phyloP scores from a whole-genome alignment of 2,888 invertebrate genomes.

The Subacronicta megacephala region DNA sequence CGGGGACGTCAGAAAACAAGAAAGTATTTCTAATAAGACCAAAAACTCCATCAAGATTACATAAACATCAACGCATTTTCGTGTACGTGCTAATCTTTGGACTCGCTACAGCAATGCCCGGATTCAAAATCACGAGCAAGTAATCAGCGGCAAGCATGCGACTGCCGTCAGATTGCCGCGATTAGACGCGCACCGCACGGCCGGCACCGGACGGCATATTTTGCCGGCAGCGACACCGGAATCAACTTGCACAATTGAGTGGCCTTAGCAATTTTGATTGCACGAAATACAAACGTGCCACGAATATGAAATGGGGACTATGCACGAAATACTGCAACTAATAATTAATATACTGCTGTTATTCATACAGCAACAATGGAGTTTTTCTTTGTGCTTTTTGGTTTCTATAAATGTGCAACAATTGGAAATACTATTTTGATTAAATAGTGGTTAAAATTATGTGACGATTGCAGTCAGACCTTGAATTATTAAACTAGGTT shows the following conservation, averaged over 20 bases:
- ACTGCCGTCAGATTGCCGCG: constrained; percentile 37
- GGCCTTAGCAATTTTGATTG: constrained; percentile 43
- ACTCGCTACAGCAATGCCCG: too few relatives aligned
- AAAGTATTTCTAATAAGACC: too few relatives aligned
- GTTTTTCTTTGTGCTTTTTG: too few relatives aligned
- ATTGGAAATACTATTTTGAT: too few relatives aligned
- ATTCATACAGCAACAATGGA: neutral
- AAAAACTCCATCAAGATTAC: neutral
- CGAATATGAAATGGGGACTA: constrained; percentile 13
- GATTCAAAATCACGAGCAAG: constrained; percentile 34
- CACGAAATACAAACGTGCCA: constrained; percentile 34
- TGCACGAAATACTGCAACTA: constrained; percentile 16
- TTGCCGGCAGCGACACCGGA: constrained; percentile 46
- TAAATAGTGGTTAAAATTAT: too few relatives aligned
- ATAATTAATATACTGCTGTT: constrained; percentile 19
- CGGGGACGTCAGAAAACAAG: too few relatives aligned
- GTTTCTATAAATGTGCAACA: too few relatives aligned
- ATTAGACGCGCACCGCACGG: constrained; percentile 35
- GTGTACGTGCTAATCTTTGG: neutral
- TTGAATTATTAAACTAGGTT: neutral
- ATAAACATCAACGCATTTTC: neutral
- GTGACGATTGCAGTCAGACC: too few relatives aligned
- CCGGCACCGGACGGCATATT: constrained; percentile 40
- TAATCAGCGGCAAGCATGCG: constrained; percentile 48
- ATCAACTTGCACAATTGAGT: constrained; percentile 45